A percentile compares a stretch with the other conserved stretches of the same genome.
Conservation (phyloP, 2,888 invertebrate genomes). For the Charanyca ferruginea region DNA sequence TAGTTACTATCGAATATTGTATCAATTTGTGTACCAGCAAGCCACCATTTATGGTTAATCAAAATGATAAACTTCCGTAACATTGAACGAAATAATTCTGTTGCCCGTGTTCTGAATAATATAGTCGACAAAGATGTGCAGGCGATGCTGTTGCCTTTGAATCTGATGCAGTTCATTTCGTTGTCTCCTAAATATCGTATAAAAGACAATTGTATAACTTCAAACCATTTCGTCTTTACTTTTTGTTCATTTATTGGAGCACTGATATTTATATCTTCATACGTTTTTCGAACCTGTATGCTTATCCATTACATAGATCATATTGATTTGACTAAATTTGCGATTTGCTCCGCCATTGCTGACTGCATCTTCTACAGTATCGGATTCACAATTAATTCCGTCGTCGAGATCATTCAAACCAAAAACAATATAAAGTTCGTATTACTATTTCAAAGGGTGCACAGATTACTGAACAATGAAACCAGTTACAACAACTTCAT, state of each 20-base stretch:
- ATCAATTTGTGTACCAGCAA: not conserved
- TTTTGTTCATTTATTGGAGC: conserved; percentile 3
- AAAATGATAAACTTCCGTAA: not conserved
- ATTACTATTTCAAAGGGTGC: too few species aligned
- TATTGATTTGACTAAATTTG: too few species aligned
- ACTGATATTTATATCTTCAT: not conserved
- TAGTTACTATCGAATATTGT: too few species aligned
- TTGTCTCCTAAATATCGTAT: conserved; percentile 25
- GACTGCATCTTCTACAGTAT: too few species aligned
- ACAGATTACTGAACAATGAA: too few species aligned
- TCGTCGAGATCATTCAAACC: too few species aligned
- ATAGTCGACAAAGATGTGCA: conserved; percentile 25
- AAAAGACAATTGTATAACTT: conserved; percentile 21
- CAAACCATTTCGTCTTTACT: conserved; percentile 9
- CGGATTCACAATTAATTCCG: too few species aligned
- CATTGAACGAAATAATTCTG: not conserved
- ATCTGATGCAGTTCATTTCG: conserved; percentile 21
- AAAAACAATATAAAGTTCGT: too few species aligned
- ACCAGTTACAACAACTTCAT: too few species aligned
- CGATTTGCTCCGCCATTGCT: too few species aligned
- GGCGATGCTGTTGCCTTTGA: conserved; percentile 28
- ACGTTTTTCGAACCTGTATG: not conserved
- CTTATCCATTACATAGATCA: not conserved
- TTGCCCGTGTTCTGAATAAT: not conserved
- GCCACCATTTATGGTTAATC: not conserved